These are phyloP conservation scores for Cephus nigrinus DNA, from an alignment of 2,888 invertebrate species.

Conservation along the genomic window DNA sequence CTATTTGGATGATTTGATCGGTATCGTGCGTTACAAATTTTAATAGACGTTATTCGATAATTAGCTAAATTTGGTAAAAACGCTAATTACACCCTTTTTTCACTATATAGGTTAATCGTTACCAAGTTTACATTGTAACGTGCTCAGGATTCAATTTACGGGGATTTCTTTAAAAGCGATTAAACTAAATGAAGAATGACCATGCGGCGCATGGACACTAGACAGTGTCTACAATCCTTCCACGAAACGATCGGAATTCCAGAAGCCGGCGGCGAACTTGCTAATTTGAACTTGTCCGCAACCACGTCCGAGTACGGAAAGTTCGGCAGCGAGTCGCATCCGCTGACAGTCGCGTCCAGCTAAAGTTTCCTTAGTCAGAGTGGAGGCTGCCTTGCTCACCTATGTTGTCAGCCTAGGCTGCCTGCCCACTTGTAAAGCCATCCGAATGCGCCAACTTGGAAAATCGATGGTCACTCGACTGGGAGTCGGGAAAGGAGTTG, in stretches of 20 bases:
- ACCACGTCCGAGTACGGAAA: constrained; percentile 31
- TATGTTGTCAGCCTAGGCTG: not conserved
- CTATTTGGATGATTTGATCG: not conserved
- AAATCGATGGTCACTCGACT: not conserved
- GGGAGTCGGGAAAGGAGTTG: not conserved
- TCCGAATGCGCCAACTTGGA: constrained; percentile 18
- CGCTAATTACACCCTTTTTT: too few relatives aligned
- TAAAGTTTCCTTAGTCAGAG: not conserved
- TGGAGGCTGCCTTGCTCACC: not conserved
- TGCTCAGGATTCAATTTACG: not conserved
- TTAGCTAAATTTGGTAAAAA: not conserved
- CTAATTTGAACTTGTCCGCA: constrained; percentile 24
- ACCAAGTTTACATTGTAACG: not conserved
- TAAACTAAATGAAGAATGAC: not conserved
- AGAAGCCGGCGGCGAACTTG: constrained; percentile 41
- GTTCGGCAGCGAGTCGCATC: constrained; percentile 3
- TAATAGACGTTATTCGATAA: not conserved
- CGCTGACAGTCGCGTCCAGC: not conserved
- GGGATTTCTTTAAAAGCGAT: not conserved
- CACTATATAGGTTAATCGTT: too few relatives aligned
- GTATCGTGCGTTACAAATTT: not conserved
- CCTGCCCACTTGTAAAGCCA: constrained; percentile 7
- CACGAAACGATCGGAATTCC: constrained; percentile 44
- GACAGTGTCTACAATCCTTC: not conserved
- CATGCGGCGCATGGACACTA: not conserved